Conservation (phyloP, 2,888 invertebrate species). For the Glyphotaelius pellucidus region DNA sequence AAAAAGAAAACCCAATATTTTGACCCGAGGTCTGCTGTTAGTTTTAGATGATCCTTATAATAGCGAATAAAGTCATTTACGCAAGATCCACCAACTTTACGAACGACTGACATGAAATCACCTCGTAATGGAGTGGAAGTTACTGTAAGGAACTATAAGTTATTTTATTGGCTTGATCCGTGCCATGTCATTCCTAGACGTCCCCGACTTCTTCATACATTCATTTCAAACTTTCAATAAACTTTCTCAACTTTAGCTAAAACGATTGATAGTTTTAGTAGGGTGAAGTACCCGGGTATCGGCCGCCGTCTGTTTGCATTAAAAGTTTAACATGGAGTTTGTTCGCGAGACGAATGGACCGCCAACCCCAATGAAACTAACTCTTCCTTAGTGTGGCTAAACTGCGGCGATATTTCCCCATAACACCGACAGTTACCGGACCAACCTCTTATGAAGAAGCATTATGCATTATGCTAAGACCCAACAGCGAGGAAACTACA, state of each 20-base stretch:
- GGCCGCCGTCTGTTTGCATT: slow-evolving; percentile 17
- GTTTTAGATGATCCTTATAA: no score
- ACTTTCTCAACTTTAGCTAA: neutral
- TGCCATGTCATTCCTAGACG: neutral
- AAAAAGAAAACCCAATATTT: no score
- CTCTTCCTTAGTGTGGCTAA: neutral
- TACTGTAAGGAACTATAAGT: no score
- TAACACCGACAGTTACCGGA: neutral
- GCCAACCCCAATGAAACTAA: slow-evolving; percentile 6
- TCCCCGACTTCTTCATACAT: neutral
- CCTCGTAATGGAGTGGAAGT: no score
- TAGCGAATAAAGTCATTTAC: no score
- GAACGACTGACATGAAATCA: no score
- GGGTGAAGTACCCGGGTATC: neutral
- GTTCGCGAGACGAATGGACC: slow-evolving; percentile 17
- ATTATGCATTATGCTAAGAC: neutral
- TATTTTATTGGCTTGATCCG: no score
- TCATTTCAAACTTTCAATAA: neutral
- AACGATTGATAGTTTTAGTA: neutral
- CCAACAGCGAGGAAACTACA: neutral
- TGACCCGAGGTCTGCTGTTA: no score
- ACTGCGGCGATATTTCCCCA: slow-evolving; percentile 12
- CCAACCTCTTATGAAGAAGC: slow-evolving; percentile 2
- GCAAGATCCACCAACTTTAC: no score
- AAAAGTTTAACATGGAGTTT: slow-evolving; percentile 3